Conservation (phyloP, 2,113 vertebrate genomes). For the Elephas maximus region DNA sequence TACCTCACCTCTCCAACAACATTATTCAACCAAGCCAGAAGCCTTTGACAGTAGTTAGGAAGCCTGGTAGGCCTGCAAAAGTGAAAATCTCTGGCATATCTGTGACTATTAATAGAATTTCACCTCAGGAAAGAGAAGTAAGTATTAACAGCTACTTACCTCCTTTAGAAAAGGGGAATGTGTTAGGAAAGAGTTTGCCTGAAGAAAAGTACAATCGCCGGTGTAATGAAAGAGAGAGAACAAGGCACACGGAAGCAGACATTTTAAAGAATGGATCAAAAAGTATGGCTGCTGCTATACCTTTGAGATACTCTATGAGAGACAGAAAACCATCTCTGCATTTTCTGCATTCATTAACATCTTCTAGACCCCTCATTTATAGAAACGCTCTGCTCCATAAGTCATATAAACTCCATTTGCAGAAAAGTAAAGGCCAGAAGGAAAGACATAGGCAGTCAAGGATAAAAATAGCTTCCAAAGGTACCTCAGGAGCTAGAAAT, state of each 20-base stretch:
- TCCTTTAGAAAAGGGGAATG: conserved; percentile 85
- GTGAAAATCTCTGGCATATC: conserved; percentile 98
- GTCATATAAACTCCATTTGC: conserved; percentile 93
- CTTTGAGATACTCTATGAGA: conserved; percentile 93
- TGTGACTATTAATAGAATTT: conserved; percentile 93
- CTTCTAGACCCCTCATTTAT: conserved; percentile 92
- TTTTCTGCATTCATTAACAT: conserved; percentile 93
- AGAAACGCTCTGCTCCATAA: conserved; percentile 93
- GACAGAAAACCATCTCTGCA: conserved; percentile 93
- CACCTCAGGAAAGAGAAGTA: conserved; percentile 95
- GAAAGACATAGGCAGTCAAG: conserved; percentile 87
- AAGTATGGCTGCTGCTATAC: conserved; percentile 57
- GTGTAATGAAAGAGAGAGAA: conserved; percentile 69
- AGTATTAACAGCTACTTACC: conserved; percentile 91
- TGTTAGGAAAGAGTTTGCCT: conserved; percentile 77
- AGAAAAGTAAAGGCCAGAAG: conserved; percentile 89
- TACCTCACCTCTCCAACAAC: conserved; percentile 89
- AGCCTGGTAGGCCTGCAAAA: conserved; percentile 96
- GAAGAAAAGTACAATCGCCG: conserved; percentile 77
- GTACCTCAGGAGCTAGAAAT: conserved; percentile 81
- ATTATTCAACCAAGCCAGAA: conserved; percentile 90
- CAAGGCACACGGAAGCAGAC: conserved; percentile 68
- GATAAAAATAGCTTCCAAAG: conserved; percentile 84
- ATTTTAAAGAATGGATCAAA: conserved; percentile 69
- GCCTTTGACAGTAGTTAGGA: conserved; percentile 89